Conservation (phyloP, 2,797 vertebrate species). For the Catamblyrhynchus diadema region DNA sequence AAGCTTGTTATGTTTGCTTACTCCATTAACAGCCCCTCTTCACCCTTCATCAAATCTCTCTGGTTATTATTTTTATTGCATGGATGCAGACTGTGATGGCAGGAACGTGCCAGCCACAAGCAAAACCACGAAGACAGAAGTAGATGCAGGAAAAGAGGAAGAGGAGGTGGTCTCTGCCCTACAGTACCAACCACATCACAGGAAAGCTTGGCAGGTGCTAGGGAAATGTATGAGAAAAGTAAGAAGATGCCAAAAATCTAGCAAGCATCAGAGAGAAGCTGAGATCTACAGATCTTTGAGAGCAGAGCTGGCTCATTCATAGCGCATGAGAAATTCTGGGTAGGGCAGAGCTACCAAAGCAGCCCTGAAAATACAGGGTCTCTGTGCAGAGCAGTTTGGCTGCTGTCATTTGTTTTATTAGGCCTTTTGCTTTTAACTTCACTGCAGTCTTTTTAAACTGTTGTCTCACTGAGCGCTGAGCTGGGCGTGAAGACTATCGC, state of each 20-base stretch:
- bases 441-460: neutral
- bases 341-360: neutral
- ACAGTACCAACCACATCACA: neutral
- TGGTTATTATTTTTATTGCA: neutral
- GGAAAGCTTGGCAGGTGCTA: neutral
- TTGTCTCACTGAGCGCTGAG: neutral
- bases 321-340: neutral
- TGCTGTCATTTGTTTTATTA: neutral
- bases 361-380: neutral
- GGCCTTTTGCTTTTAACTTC: neutral
- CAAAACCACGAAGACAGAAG: neutral
- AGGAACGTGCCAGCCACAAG: accelerated
- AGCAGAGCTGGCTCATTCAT: neutral
- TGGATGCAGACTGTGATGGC: neutral
- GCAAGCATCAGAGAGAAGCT: neutral
- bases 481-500: neutral
- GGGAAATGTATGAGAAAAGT: neutral
- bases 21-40: neutral
- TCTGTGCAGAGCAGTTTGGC: neutral
- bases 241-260: neutral
- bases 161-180: neutral
- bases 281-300: neutral
- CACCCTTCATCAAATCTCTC: neutral
- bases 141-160: neutral
- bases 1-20: neutral